These are phyloP conservation scores for Xestoiulus laeticollis DNA, from an alignment of 2,888 invertebrate species.

Conservation along the genomic window DNA sequence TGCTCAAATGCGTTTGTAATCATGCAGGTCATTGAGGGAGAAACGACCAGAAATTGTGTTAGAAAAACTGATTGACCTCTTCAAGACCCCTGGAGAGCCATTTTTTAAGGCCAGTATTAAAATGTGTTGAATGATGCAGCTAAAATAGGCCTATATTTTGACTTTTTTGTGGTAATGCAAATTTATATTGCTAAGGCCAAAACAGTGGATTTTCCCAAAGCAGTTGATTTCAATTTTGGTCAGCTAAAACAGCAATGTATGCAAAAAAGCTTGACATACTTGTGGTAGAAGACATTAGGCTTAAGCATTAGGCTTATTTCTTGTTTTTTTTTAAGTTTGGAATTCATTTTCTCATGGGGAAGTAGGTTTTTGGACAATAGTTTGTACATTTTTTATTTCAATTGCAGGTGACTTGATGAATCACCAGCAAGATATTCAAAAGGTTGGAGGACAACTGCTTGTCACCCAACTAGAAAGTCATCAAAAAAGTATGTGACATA, in stretches of 20 bases:
- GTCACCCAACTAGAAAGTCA: neutral
- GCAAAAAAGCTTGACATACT: neutral
- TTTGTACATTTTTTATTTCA: neutral
- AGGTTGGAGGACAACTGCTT: neutral
- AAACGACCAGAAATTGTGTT: neutral
- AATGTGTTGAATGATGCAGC: neutral
- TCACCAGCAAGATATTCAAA: neutral
- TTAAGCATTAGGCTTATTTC: neutral
- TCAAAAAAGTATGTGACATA: neutral
- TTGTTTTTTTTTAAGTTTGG: neutral
- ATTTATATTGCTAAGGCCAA: too few relatives aligned
- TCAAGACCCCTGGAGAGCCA: neutral
- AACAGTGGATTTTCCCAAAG: neutral
- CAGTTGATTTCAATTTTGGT: neutral
- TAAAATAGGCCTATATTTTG: neutral
- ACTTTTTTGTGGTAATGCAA: neutral
- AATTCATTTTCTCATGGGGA: neutral
- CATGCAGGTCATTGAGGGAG: neutral
- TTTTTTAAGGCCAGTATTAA: neutral
- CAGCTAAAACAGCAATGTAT: neutral
- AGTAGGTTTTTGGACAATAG: neutral
- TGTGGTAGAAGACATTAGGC: neutral
- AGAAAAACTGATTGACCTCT: neutral
- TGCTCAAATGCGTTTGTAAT: neutral
- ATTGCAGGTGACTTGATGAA: neutral